These are phyloP conservation scores for Heliconius congener DNA, from an alignment of 1,140 invertebrate genomes.

Conservation along the genomic window DNA sequence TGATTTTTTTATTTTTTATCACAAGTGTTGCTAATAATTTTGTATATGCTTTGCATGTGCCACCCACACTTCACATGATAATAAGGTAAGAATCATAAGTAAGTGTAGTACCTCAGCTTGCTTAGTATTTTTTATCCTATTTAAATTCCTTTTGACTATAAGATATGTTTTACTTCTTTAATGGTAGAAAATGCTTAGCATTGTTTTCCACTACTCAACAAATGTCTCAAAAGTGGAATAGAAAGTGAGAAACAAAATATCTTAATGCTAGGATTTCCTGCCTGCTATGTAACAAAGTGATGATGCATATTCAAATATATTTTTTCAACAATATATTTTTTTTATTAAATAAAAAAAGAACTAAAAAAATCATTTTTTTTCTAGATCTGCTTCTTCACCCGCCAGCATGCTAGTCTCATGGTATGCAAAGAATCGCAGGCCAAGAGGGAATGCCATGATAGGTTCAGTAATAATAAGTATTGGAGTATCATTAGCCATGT, in stretches of 20 bases:
- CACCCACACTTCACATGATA: conserved; percentile 76
- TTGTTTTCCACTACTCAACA: no score
- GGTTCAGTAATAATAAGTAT: conserved; percentile 69
- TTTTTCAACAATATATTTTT: no score
- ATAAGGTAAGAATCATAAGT: conserved; percentile 56
- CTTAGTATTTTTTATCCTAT: no score
- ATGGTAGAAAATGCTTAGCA: no score
- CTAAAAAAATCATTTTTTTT: conserved; percentile 32
- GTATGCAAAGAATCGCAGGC: conserved; percentile 59
- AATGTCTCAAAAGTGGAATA: no score
- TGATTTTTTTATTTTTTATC: conserved; percentile 69
- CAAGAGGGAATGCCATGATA: conserved; percentile 61
- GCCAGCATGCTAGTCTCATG: conserved; percentile 72
- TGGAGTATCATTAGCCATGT: conserved; percentile 66
- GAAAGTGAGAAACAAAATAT: no score
- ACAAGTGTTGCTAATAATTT: conserved; percentile 76
- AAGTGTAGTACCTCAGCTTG: background rate
- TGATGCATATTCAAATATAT: no score
- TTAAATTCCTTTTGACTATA: no score
- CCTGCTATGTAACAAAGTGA: no score
- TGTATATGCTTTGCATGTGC: conserved; percentile 76
- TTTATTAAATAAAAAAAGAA: no score
- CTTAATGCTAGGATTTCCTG: no score
- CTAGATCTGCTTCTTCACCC: conserved; percentile 71
- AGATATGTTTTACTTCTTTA: no score